Conservation (phyloP, 2,888 invertebrate genomes). For the Cephus pulcher region DNA sequence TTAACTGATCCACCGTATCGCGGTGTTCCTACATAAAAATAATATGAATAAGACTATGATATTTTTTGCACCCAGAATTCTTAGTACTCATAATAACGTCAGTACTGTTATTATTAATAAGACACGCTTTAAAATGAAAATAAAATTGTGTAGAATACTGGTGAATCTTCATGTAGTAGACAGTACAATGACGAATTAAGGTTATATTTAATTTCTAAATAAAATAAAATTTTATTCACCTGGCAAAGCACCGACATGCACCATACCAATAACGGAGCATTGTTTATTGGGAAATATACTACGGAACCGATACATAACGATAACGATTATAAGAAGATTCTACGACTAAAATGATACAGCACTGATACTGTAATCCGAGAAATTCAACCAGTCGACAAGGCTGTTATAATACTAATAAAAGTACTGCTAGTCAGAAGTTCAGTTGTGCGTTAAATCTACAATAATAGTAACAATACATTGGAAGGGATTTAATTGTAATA, state of each 20-base stretch:
- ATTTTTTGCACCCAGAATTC: neutral
- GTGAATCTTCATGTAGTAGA: neutral
- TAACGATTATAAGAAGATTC: neutral
- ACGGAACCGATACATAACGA: conserved; percentile 65
- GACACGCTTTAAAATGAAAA: neutral
- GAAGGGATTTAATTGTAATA: neutral
- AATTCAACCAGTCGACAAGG: neutral
- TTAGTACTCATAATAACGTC: neutral
- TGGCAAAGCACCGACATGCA: conserved; percentile 77
- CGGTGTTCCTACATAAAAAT: conserved; percentile 71
- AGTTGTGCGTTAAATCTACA: neutral
- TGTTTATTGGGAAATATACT: conserved; percentile 64
- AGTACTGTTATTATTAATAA: neutral
- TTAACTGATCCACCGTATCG: conserved; percentile 69
- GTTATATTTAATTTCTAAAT: neutral
- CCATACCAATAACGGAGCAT: conserved; percentile 77
- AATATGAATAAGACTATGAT: neutral
- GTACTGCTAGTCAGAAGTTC: neutral
- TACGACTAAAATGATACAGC: neutral
- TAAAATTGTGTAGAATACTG: neutral
- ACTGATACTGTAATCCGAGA: neutral
- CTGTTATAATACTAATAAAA: neutral
- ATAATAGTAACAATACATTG: neutral
- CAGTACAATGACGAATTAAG: neutral
- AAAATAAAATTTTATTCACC: conserved; percentile 65